Evolutionary conservation across 1,140 invertebrate genomes (phyloP), one percentile per base, ranked within the genome.

Genomic region (Dreissena rostriformis): DNA sequence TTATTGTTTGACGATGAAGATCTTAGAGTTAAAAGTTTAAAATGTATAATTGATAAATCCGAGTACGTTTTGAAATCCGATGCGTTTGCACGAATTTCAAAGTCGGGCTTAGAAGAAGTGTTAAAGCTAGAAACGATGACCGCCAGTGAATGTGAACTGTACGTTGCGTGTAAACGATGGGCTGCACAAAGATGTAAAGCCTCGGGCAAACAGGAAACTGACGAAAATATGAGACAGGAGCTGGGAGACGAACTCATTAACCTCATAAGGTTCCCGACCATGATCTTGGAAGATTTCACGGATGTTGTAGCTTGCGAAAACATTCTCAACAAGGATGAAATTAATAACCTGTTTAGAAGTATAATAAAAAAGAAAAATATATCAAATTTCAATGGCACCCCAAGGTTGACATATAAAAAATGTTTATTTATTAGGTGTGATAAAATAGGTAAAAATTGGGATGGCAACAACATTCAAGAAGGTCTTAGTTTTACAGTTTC

Each of bases 1-100:
- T 63, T 82, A 28, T 19, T 75, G 22, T 86, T 86, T 61, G 82
- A 74, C 24, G 83, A 79, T 55, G 73, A 85, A 17, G 80, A 81
- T n/a, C 77, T 86, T 12, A 55, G 51, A 55, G 24, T 81, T 29
- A 78, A 78, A 65, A 84, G 85, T 55, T 24, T 86, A 10, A 7
- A 68, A 10, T 81, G 70, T 29, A 77, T 86, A 10, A 19, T n/a
- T 4, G n/a, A 15, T 24, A 24, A 83, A 49, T 61, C 77, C 15
- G 52, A 61, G n/a, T 26, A n/a, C 14, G 67, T 82, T 14, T 28
- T 86, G 12, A 12, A 70, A 24, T 82, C 72, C 0, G 74, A 76
- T 39, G n/a, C 24, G n/a, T 86, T 88, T 29, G 10, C 17, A n/a
- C 15, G 63, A 24, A n/a, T 87, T 0, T 73, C 70, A n/a, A 53